These are phyloP conservation scores for Botia kubotai DNA, from an alignment of 2,797 vertebrate species.

Conservation along the genomic window DNA sequence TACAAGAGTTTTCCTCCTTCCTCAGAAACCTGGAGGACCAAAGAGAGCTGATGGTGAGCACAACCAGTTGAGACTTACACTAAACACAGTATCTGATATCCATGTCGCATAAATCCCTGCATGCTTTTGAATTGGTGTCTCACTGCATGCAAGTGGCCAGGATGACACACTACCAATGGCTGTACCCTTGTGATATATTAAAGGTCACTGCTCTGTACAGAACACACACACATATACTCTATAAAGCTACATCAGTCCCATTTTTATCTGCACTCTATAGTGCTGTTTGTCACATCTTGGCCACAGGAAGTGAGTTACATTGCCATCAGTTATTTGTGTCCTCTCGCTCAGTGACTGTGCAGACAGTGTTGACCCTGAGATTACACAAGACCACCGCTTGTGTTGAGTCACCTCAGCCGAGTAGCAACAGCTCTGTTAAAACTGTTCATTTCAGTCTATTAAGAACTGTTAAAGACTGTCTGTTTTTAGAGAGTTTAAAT, in stretches of 20 bases:
- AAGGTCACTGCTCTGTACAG: not conserved
- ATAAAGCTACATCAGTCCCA: not conserved
- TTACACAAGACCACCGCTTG: conserved; percentile 31
- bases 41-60: conserved; percentile 95
- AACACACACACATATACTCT: not conserved
- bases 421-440: not conserved
- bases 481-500: not conserved
- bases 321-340: conserved; percentile 33
- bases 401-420: conserved; percentile 22
- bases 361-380: conserved; percentile 1
- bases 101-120: conserved; percentile 6
- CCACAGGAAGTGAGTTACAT: conserved; percentile 42
- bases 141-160: not conserved
- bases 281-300: conserved; percentile 18
- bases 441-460: not conserved
- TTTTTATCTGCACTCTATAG: not conserved
- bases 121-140: too few species aligned
- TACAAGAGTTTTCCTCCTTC: conserved; percentile 94
- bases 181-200: not conserved
- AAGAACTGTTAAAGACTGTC: not conserved
- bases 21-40: conserved; percentile 95
- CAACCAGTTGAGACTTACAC: conserved; percentile 23
- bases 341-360: conserved; percentile 5
- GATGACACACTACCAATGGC: not conserved
- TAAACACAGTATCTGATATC: conserved; percentile 6